phyloP scores from a whole-genome alignment of 2,113 vertebrate species.

The Leucopsar rothschildi region DNA sequence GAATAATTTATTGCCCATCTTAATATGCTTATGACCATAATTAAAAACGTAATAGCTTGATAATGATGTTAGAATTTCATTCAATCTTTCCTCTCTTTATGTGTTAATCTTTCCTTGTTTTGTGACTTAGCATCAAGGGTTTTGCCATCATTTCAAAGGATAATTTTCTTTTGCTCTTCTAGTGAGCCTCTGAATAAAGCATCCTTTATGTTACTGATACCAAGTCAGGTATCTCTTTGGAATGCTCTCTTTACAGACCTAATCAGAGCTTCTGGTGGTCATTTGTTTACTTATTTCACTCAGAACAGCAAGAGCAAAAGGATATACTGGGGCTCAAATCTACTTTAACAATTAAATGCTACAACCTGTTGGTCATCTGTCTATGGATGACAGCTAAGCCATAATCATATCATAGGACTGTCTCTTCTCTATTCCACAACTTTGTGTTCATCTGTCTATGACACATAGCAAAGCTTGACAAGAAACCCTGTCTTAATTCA shows the following conservation, averaged over 20 bases:
- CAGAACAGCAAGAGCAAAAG: not conserved
- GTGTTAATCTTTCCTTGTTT: not conserved
- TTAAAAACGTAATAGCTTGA: not conserved
- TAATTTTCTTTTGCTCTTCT: not conserved
- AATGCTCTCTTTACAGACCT: not conserved
- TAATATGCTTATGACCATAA: not conserved
- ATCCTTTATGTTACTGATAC: not conserved
- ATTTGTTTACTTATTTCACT: not conserved
- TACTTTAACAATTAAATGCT: not conserved
- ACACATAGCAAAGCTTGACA: not conserved
- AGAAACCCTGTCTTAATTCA: not conserved
- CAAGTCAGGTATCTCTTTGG: not conserved
- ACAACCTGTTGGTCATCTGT: not conserved
- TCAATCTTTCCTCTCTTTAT: not conserved
- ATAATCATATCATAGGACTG: not conserved
- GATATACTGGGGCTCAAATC: not conserved
- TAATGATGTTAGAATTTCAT: not conserved
- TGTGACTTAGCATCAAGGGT: not conserved
- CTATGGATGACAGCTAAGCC: not conserved
- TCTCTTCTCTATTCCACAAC: not conserved
- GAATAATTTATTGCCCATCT: not conserved
- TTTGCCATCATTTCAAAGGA: not conserved
- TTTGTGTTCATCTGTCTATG: not conserved
- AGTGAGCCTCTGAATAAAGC: not conserved
- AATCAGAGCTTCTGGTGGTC: not conserved